Evolutionary conservation across 2,797 vertebrate species (phyloP).

Genomic region (Hypotaenidia philippensis): DNA sequence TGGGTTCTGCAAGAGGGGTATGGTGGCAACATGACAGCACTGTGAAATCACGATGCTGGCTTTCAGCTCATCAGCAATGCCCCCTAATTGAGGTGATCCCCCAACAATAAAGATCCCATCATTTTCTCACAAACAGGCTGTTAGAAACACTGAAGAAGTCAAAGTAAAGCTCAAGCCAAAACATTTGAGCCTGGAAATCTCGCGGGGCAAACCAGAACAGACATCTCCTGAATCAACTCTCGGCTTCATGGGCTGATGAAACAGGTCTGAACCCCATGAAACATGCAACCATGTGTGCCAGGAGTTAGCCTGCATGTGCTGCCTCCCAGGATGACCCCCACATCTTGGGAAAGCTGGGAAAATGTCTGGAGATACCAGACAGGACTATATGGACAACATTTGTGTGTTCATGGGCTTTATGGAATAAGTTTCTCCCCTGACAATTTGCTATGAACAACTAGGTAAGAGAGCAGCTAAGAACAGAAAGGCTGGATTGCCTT

Average conservation of each 20-base stretch:
- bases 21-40: too few relatives aligned
- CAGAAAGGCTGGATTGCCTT: neutral
- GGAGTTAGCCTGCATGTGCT: neutral
- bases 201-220: fast-evolving
- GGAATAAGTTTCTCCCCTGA: neutral
- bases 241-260: neutral
- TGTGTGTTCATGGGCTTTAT: neutral
- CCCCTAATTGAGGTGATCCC: too few relatives aligned
- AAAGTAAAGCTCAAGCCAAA: neutral
- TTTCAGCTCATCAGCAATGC: neutral
- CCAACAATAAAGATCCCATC: neutral
- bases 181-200: neutral
- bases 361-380: neutral
- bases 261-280: neutral
- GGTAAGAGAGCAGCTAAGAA: neutral
- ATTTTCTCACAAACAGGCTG: neutral
- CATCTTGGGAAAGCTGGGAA: neutral
- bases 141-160: neutral
- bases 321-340: neutral
- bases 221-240: neutral
- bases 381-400: neutral
- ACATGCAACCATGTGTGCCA: fast-evolving
- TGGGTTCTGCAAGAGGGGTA: neutral
- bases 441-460: neutral
- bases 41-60: neutral